A percentile compares a stretch with the other conserved stretches of the same genome.
These are phyloP conservation scores for Troides oblongomaculatus DNA, from an alignment of 2,888 invertebrate genomes.

Conservation along the genomic window DNA sequence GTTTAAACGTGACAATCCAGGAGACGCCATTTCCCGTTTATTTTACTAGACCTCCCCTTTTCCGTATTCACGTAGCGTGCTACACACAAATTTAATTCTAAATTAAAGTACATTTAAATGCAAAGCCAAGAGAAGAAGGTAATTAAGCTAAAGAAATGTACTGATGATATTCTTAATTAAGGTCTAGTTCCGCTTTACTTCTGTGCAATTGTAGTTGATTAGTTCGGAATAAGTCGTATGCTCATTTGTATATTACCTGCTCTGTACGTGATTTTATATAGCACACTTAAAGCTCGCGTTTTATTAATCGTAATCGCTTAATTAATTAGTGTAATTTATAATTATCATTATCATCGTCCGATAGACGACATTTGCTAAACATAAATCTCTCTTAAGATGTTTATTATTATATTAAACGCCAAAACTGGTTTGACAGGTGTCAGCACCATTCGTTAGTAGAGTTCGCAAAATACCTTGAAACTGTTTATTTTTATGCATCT, in stretches of 20 bases:
- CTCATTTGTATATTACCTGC: background rate
- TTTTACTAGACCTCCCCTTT: constrained; percentile 24
- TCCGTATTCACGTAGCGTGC: constrained; percentile 44
- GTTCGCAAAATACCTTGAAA: too few relatives aligned
- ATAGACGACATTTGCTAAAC: too few relatives aligned
- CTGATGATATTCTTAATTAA: constrained; percentile 62
- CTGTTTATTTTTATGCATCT: too few relatives aligned
- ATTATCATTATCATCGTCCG: too few relatives aligned
- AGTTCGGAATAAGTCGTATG: constrained; percentile 4
- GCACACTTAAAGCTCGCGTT: background rate
- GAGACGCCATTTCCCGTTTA: constrained; percentile 33
- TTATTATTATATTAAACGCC: too few relatives aligned
- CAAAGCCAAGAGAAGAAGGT: constrained; percentile 60
- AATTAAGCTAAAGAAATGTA: constrained; percentile 67
- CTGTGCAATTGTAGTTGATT: constrained; percentile 15
- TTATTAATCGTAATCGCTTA: too few relatives aligned
- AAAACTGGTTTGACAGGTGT: too few relatives aligned
- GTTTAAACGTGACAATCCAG: constrained; percentile 30
- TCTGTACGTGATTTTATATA: background rate
- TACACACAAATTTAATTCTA: constrained; percentile 63
- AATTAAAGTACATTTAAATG: constrained; percentile 74
- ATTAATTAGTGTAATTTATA: too few relatives aligned
- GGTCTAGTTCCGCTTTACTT: constrained; percentile 32
- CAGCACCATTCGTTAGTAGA: too few relatives aligned
- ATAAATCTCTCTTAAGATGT: too few relatives aligned